Conservation (phyloP, 2,888 invertebrate genomes). For the Acrocera orbiculus region DNA sequence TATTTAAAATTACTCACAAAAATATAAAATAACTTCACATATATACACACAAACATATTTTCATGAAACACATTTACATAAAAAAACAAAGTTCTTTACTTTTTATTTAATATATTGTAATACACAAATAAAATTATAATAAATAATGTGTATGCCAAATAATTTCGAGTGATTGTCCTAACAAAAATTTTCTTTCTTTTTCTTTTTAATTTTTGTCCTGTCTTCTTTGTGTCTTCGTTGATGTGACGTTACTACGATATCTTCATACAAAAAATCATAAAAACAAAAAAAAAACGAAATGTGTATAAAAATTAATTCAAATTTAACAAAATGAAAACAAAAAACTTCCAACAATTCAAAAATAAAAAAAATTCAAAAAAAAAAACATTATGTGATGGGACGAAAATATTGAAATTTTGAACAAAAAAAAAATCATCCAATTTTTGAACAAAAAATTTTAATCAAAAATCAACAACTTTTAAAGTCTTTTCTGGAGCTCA, state of each 20-base stretch:
- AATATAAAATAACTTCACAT: too few species aligned
- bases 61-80: too few species aligned
- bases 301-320: conserved; percentile 11
- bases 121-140: background rate
- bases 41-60: too few species aligned
- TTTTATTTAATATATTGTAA: too few species aligned
- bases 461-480: too few species aligned
- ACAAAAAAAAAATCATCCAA: conserved; percentile 8
- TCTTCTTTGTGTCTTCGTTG: conserved; percentile 33
- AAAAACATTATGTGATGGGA: background rate
- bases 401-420: conserved; percentile 12
- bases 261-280: too few species aligned
- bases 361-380: conserved; percentile 7
- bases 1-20: too few species aligned
- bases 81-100: too few species aligned
- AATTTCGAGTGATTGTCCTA: conserved; percentile 10
- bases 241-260: too few species aligned
- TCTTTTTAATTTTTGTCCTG: conserved; percentile 30
- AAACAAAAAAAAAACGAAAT: conserved; percentile 10
- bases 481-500: conserved; percentile 98
- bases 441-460: too few species aligned
- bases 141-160: conserved; percentile 9
- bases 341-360: conserved; percentile 11
- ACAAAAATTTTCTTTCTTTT: conserved; percentile 8
- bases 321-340: conserved; percentile 15